Conservation (phyloP, 2,888 invertebrate species). For the Eucera pruinosa region DNA sequence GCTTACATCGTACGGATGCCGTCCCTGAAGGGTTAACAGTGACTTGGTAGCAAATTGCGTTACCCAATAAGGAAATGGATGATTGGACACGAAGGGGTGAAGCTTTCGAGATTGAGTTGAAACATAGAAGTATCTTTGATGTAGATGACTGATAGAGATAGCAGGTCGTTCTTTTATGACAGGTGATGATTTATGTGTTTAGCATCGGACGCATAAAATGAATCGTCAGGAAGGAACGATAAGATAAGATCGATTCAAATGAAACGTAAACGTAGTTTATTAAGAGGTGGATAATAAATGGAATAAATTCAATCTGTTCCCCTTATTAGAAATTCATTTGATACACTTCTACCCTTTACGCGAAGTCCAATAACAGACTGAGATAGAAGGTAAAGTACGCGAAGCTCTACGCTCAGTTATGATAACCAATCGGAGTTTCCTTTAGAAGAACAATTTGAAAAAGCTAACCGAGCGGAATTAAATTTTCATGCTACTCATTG, state of each 20-base stretch:
- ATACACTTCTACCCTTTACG: background rate
- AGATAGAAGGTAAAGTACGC: background rate
- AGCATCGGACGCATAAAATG: background rate
- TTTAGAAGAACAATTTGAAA: background rate
- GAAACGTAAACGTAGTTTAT: background rate
- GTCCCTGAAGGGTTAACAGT: no score
- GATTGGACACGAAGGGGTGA: background rate
- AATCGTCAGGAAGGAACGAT: background rate
- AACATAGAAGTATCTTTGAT: background rate
- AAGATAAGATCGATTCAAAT: conserved; percentile 15
- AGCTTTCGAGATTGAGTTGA: conserved; percentile 5
- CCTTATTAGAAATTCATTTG: conserved; percentile 2
- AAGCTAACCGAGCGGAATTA: background rate
- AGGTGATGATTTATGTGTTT: conserved; percentile 34
- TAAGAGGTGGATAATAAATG: background rate
- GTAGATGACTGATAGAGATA: conserved; percentile 5
- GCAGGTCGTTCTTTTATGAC: background rate
- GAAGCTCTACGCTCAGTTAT: background rate
- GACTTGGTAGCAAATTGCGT: no score
- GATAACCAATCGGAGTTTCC: background rate
- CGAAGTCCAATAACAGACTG: background rate
- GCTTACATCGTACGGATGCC: no score
- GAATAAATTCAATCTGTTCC: background rate
- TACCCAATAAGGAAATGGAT: background rate
- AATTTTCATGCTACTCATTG: background rate